phyloP scores from a whole-genome alignment of 2,113 vertebrate species.

The Buteo buteo region DNA sequence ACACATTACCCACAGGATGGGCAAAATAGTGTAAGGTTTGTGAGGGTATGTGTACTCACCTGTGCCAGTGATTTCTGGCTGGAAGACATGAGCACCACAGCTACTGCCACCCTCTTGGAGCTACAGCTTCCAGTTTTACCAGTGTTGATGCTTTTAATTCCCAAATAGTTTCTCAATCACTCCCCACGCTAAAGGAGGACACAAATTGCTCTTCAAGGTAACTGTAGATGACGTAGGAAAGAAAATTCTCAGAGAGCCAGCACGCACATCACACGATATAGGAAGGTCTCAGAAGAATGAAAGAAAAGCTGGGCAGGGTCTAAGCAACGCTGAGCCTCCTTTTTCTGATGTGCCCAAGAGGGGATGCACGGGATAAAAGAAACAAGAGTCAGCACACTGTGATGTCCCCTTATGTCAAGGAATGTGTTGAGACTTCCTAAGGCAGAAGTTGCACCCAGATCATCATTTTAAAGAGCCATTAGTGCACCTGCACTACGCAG shows the following conservation, averaged over 20 bases:
- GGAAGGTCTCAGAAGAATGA: not conserved
- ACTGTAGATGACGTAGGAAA: not conserved
- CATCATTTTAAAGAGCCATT: not conserved
- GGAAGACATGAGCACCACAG: not conserved
- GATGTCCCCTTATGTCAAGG: not conserved
- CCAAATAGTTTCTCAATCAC: not conserved
- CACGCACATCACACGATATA: accelerated
- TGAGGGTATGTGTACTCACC: not conserved
- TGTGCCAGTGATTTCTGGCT: not conserved
- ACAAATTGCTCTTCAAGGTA: not conserved
- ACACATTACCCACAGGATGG: not conserved
- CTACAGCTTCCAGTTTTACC: not conserved
- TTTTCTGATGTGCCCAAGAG: not conserved
- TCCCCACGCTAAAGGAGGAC: not conserved
- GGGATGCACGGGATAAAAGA: not conserved
- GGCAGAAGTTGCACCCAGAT: not conserved
- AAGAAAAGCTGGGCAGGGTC: not conserved
- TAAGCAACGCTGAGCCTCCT: not conserved
- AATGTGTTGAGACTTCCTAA: not conserved
- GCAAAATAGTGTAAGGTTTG: not conserved
- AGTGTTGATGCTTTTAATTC: not conserved
- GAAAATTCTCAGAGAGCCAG: not conserved
- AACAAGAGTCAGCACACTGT: not conserved
- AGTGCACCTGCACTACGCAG: not conserved
- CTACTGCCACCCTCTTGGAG: not conserved